These are phyloP conservation scores for Mormyrops attenuatus DNA, from an alignment of 2,797 vertebrate species.

Conservation along the genomic window DNA sequence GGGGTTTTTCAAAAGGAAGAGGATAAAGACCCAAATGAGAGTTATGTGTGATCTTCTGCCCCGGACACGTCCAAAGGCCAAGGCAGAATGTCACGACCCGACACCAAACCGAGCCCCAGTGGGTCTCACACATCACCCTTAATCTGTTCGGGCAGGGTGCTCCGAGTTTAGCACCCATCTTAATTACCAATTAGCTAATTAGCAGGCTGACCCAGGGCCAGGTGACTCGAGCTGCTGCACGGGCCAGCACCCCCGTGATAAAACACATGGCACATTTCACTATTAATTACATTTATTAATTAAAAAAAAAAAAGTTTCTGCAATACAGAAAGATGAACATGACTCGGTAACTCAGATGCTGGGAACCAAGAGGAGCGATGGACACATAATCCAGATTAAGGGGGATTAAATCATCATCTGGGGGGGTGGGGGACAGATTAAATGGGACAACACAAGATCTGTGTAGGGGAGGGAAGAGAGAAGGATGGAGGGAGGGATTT, in stretches of 20 bases:
- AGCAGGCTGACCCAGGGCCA: neutral
- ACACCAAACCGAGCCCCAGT: neutral
- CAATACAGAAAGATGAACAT: neutral
- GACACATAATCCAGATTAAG: neutral
- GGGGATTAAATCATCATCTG: neutral
- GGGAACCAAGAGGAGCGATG: neutral
- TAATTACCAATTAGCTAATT: constrained; percentile 5
- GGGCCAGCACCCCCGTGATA: neutral
- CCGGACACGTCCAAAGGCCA: neutral
- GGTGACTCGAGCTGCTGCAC: neutral
- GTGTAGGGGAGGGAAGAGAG: neutral
- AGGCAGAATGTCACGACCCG: neutral
- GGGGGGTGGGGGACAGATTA: neutral
- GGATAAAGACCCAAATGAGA: neutral
- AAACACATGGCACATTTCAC: neutral
- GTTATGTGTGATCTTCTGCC: neutral
- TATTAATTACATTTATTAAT: neutral
- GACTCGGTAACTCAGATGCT: neutral
- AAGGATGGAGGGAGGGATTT: neutral
- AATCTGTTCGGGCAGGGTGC: neutral
- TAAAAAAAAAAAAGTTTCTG: neutral
- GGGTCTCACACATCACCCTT: neutral
- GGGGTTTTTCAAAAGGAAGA: neutral
- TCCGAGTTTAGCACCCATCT: neutral
- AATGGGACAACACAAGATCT: neutral